Evolutionary conservation across 2,113 vertebrate genomes (phyloP).

Genomic region (Brachyistius frenatus): DNA sequence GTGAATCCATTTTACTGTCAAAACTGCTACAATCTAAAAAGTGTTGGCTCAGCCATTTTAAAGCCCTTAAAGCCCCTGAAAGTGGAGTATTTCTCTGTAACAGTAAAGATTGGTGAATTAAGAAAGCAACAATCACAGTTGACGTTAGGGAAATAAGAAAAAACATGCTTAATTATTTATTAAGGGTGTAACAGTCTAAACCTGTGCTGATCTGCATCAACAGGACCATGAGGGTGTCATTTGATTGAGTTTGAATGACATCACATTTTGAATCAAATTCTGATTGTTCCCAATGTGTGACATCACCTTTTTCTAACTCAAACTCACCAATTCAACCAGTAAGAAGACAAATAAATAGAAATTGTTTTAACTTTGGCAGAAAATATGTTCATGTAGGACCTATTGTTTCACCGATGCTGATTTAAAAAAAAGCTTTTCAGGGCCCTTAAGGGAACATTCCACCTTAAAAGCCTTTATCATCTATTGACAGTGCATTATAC

Average conservation of each 20-base stretch:
- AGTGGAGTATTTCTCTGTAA: conserved; percentile 21
- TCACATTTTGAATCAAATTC: neutral
- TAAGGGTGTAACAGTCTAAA: too few species aligned
- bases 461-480: neutral
- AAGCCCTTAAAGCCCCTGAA: conserved; percentile 15
- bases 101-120: neutral
- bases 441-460: conserved; percentile 2
- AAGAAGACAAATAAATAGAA: too few species aligned
- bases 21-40: neutral
- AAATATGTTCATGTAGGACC: neutral
- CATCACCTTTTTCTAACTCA: neutral
- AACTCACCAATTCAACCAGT: too few species aligned
- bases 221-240: too few species aligned
- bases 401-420: neutral
- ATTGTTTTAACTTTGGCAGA: neutral
- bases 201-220: too few species aligned
- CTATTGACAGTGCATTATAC: neutral
- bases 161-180: too few species aligned
- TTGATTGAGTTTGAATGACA: conserved; percentile 4
- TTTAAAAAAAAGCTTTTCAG: conserved; percentile 5
- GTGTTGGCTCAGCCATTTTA: conserved; percentile 2
- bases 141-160: too few species aligned
- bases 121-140: conserved; percentile 13
- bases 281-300: neutral
- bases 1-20: conserved; percentile 3